Evolutionary conservation across 2,113 vertebrate species (phyloP).

Genomic region (Embiotoca jacksoni): DNA sequence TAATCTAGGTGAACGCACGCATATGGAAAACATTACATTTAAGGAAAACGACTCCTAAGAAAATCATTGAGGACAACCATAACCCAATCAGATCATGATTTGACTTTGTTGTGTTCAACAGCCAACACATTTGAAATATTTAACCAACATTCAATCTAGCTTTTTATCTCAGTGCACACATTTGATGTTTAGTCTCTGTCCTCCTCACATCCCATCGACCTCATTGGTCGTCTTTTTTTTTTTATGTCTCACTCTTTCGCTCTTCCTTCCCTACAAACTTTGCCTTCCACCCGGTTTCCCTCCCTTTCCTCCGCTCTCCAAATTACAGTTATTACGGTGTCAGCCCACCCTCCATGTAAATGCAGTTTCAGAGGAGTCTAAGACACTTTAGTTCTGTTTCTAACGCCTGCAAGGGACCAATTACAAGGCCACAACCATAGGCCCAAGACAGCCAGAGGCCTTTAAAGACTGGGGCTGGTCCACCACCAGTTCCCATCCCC

Average conservation of each 20-base stretch:
- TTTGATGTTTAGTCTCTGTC: slow-evolving; percentile 25
- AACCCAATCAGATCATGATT: slow-evolving; percentile 1
- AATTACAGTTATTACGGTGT: slow-evolving; percentile 78
- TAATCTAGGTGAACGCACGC: slow-evolving; percentile 19
- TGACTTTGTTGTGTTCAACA: not conserved
- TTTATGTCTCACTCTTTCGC: slow-evolving; percentile 22
- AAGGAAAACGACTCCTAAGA: not conserved
- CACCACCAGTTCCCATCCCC: slow-evolving; percentile 39
- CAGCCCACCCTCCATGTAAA: slow-evolving; percentile 70
- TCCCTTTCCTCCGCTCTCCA: slow-evolving; percentile 50
- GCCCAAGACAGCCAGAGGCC: slow-evolving; percentile 48
- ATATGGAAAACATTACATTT: slow-evolving; percentile 39
- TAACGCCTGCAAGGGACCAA: slow-evolving; percentile 67
- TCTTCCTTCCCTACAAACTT: slow-evolving; percentile 43
- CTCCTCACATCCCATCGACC: slow-evolving; percentile 26
- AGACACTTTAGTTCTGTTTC: slow-evolving; percentile 57
- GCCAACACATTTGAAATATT: slow-evolving; percentile 5
- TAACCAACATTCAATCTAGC: slow-evolving; percentile 17
- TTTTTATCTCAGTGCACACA: slow-evolving; percentile 28
- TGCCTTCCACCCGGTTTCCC: slow-evolving; percentile 41
- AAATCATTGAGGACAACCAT: slow-evolving; percentile 6
- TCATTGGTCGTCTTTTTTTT: slow-evolving; percentile 32
- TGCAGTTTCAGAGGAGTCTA: slow-evolving; percentile 54
- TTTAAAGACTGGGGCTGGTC: slow-evolving; percentile 58
- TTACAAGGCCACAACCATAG: slow-evolving; percentile 68